These are phyloP conservation scores for Labia minor DNA, from an alignment of 2,888 invertebrate genomes.

Conservation along the genomic window DNA sequence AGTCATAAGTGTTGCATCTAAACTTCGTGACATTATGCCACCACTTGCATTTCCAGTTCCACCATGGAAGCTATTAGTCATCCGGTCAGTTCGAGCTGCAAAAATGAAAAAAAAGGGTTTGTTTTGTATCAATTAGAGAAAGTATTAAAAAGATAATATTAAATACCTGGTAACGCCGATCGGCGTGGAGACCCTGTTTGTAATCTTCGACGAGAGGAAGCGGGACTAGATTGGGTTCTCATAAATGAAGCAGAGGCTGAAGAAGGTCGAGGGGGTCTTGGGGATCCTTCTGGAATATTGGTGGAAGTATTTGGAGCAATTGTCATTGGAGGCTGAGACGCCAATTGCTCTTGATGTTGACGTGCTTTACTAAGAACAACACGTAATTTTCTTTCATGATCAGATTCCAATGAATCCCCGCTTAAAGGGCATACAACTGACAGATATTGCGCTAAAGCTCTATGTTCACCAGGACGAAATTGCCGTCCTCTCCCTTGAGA, in stretches of 20 bases:
- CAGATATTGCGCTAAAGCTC: slow-evolving; percentile 68
- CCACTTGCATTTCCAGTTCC: slow-evolving; percentile 30
- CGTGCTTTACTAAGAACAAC: slow-evolving; percentile 82
- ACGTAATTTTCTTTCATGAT: slow-evolving; percentile 75
- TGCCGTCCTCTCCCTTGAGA: slow-evolving; percentile 87
- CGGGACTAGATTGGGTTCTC: not conserved
- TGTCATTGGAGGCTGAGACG: slow-evolving; percentile 49
- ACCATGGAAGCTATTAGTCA: slow-evolving; percentile 59
- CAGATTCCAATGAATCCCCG: slow-evolving; percentile 69
- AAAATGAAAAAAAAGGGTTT: not conserved
- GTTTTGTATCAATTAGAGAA: not conserved
- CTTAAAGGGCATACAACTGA: slow-evolving; percentile 72
- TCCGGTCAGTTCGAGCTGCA: slow-evolving; percentile 45
- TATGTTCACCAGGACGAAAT: slow-evolving; percentile 75
- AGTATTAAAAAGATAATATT: not conserved
- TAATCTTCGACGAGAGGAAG: not conserved
- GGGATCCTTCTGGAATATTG: not conserved
- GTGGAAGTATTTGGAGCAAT: not conserved
- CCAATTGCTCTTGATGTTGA: slow-evolving; percentile 75
- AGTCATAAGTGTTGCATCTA: slow-evolving; percentile 47
- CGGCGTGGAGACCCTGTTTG: not conserved
- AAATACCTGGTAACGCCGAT: not conserved
- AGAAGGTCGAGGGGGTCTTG: not conserved
- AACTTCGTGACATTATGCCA: slow-evolving; percentile 48
- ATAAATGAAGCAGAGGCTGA: not conserved